Base-by-base conservation (phyloP, 2,113 vertebrate species). In the Edolisoma coerulescens region DNA sequence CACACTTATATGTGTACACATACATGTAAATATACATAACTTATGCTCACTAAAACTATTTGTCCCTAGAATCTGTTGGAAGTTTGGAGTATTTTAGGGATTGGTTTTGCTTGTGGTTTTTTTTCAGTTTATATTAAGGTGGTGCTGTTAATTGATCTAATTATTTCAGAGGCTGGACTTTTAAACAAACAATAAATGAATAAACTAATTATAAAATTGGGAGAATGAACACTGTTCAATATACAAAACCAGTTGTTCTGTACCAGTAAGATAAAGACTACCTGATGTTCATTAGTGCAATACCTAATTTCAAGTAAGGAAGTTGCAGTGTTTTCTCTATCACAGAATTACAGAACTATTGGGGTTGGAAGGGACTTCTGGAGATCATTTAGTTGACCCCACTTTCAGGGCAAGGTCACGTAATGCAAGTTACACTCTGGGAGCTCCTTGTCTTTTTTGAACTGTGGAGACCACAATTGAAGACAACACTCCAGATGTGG, bases 1-100 rank as follows among this genome's bases (percentile, higher is more conserved):
- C 6, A 4, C 9, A 19, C 2, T n/a, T 7, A 49, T 21, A 32
- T 10, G 4, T 32, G 45, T 12, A 44, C 3, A 18, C 7, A 3
- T 11, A 33, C 9, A 14, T 22, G 15, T 35, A 41, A 10, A 54
- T 30, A 17, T 15, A 26, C 6, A 30, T 30, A n/a, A 28, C 6
- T 23, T 56, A 14, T 64, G 16, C 3, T 74, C 7, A n/a, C 3
- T 49, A 74, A 30, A 11, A 80, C 3, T 53, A 32, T 28, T 84
- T 76, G 5, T 79, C 8, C 12, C 14, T 35, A 71, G 7, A 81
- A 68, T 35, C 60, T 81, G 4, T 24, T 47, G 16, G 2, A 18
- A 37, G 4, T 26, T 54, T 21, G 33, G 6, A 28, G 22, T 2
- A 57, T 56, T 56, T n/a, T 39, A 16, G 3, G 1, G 1, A 11